Evolutionary conservation across 2,113 vertebrate genomes (phyloP).

Genomic region (Percopsis transmontana): DNA sequence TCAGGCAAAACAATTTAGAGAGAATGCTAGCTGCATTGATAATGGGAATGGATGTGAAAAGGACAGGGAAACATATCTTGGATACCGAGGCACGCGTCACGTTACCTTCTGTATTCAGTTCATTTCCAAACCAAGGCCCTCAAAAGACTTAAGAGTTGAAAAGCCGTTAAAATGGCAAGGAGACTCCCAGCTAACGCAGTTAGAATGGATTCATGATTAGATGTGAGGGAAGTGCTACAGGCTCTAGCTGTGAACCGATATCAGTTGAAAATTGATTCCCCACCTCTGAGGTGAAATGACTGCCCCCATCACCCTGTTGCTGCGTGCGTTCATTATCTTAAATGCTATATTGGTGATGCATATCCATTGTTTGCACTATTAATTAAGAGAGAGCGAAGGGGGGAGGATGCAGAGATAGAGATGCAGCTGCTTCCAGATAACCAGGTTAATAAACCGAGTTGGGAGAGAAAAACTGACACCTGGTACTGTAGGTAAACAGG

Average conservation of each 20-base stretch:
- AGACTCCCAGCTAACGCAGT: constrained; percentile 52
- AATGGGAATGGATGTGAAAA: constrained; percentile 64
- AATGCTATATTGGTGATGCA: constrained; percentile 31
- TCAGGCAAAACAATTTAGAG: constrained; percentile 88
- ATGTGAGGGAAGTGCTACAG: constrained; percentile 64
- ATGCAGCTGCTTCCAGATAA: constrained; percentile 14
- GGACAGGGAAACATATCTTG: constrained; percentile 3
- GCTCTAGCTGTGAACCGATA: constrained; percentile 57
- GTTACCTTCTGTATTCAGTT: constrained; percentile 37
- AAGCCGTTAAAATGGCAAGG: constrained; percentile 59
- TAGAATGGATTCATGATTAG: constrained; percentile 66
- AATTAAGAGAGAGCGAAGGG: constrained; percentile 37
- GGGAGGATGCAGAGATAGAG: neutral
- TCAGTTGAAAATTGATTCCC: constrained; percentile 59
- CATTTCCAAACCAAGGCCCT: constrained; percentile 51
- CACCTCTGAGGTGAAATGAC: constrained; percentile 50
- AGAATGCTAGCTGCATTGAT: constrained; percentile 80
- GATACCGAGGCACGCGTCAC: neutral
- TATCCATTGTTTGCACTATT: constrained; percentile 43
- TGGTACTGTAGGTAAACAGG: neutral
- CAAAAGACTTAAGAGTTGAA: constrained; percentile 63
- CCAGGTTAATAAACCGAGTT: neutral
- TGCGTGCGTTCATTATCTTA: constrained; percentile 47
- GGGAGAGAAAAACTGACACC: neutral
- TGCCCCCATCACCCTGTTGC: constrained; percentile 20